Base-by-base conservation (phyloP, 2,113 vertebrate species). In the Aythya baeri region DNA sequence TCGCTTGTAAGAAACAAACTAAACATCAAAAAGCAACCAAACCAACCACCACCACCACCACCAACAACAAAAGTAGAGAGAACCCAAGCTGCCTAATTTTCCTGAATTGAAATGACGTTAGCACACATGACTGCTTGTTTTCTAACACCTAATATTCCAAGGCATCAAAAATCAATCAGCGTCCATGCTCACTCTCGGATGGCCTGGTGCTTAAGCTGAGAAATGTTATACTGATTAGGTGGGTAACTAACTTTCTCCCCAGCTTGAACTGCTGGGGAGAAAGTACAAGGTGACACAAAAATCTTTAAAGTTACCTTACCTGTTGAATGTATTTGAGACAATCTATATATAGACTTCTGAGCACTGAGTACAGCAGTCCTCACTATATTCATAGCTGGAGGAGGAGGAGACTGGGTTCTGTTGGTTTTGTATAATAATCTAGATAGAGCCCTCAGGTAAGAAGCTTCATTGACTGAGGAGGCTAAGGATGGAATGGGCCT, bases 101-200 rank as follows among this genome's bases (percentile, higher is more conserved):
- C 14, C 43, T 71, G 52, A 58, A 20, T 9, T 75, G 7, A 67
- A 82, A 82, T 38, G 11, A 0, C 4, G n/a, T 78, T 86, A 17
- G 17, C 18, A 50, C 25, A 14, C 8, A n/a, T 57, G 5, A n/a
- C 17, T 76, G 31, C 14, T 54, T 50, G 25, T 23, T 58, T 92
- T 62, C 3, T 2, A 75, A 8, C 3, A 20, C 2, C 2, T 70
- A 6, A 17, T 63, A 5, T 10, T 17, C 6, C 26, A 62, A n/a
- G 26, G 43, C 6, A 57, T 3, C 29, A 68, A 57, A 91, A 38
- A 25, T 31, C 10, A 68, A 13, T 15, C 5, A 41, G 6, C 61
- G 22, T n/a, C 11, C 8, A 14, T 43, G 5, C 3, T 43, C 54
- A 11, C 13, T 41, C 55, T 14, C 75, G 31, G 11, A 59, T n/a